phyloP scores from a whole-genome alignment of 2,797 vertebrate genomes.

The Acipenser oxyrinchus region DNA sequence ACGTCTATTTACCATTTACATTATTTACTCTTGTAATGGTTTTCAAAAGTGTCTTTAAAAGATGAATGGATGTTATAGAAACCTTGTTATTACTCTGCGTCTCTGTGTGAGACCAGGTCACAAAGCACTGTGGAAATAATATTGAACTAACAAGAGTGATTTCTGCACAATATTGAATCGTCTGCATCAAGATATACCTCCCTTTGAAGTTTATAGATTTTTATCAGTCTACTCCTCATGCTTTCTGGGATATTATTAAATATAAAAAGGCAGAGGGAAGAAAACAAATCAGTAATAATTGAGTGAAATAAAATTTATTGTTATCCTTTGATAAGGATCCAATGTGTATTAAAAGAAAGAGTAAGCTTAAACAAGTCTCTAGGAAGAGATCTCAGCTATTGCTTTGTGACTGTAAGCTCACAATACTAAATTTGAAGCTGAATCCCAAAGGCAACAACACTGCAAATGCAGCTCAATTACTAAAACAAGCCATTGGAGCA shows the following conservation, averaged over 20 bases:
- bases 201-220: conserved; percentile 69
- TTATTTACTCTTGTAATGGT: too few relatives aligned
- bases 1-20: too few relatives aligned
- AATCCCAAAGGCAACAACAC: too few relatives aligned
- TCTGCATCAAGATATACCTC: conserved; percentile 67
- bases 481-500: too few relatives aligned
- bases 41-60: too few relatives aligned
- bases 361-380: not conserved
- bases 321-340: conserved; percentile 24
- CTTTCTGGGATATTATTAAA: conserved; percentile 56
- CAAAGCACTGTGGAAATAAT: conserved; percentile 56
- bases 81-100: conserved; percentile 13
- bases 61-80: too few relatives aligned
- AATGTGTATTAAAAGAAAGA: not conserved
- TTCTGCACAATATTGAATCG: conserved; percentile 62
- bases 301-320: conserved; percentile 54
- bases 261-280: conserved; percentile 39
- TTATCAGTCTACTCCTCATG: conserved; percentile 43
- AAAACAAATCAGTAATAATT: conserved; percentile 54
- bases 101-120: conserved; percentile 59
- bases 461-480: too few relatives aligned
- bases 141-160: conserved; percentile 53
- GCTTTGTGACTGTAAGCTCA: too few relatives aligned
- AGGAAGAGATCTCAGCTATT: not conserved
- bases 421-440: too few relatives aligned